Conservation (phyloP, 53 echinoderm and acorn worm species). For the Holothuria leucospilota region DNA sequence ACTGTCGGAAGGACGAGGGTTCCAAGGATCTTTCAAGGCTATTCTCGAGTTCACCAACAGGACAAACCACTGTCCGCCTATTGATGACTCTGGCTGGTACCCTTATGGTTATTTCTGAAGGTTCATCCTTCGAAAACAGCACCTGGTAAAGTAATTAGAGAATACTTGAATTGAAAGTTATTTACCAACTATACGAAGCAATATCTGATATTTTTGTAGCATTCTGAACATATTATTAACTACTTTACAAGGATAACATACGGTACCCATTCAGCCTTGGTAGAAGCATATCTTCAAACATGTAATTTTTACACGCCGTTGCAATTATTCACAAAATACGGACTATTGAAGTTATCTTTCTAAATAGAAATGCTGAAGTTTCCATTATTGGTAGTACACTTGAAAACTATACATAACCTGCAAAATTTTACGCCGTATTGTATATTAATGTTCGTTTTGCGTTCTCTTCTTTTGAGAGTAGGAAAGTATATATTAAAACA, state of each 20-base stretch:
- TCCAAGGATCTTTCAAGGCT: neutral
- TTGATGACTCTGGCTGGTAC: conserved; percentile 6
- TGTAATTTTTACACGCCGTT: too few species aligned
- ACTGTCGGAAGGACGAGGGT: conserved; percentile 23
- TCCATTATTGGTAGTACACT: too few species aligned
- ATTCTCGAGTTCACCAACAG: conserved; percentile 19
- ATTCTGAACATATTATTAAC: neutral
- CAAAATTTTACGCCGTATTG: too few species aligned
- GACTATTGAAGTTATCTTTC: too few species aligned
- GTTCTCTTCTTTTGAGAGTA: too few species aligned
- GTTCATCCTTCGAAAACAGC: neutral
- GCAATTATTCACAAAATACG: too few species aligned
- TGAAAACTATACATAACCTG: too few species aligned
- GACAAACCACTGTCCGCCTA: neutral
- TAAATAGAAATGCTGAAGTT: too few species aligned
- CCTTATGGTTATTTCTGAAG: neutral
- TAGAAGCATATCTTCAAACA: too few species aligned
- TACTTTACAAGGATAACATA: neutral
- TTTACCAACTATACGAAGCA: neutral
- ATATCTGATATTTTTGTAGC: neutral
- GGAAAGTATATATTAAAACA: too few species aligned
- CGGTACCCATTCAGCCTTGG: too few species aligned
- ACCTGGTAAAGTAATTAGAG: neutral
- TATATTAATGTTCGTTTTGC: too few species aligned
- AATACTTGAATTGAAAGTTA: neutral